Conservation (phyloP, 2,888 invertebrate species). For the Yponomeuta evonymella region DNA sequence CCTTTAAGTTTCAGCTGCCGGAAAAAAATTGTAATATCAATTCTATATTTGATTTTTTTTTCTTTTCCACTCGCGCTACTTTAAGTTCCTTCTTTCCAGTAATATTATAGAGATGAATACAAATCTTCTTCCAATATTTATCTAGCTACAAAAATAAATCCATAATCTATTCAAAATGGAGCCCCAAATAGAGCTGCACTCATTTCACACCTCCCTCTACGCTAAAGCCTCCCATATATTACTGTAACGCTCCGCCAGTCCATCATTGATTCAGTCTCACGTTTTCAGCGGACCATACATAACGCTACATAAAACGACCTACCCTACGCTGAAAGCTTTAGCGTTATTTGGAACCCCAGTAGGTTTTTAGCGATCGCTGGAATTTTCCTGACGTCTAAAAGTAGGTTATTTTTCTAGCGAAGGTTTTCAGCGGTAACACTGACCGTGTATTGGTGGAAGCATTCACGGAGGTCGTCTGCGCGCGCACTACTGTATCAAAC, state of each 20-base stretch:
- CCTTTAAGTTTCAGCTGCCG: constrained; percentile 5
- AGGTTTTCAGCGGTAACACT: not conserved
- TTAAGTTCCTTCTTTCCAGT: not conserved
- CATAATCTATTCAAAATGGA: not conserved
- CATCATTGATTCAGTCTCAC: constrained; percentile 12
- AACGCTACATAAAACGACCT: constrained; percentile 2
- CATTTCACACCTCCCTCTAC: not conserved
- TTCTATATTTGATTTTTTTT: not conserved
- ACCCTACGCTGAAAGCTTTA: constrained; percentile 11
- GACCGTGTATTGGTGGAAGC: not conserved
- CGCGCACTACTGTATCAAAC: constrained; percentile 15
- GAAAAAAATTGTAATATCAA: not conserved
- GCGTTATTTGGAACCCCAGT: not conserved
- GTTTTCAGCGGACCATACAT: constrained; percentile 4
- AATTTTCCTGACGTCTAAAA: not conserved
- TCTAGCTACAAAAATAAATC: not conserved
- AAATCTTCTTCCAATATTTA: not conserved
- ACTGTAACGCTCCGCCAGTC: not conserved
- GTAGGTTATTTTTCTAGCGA: not conserved
- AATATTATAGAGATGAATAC: not conserved
- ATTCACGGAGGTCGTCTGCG: constrained; percentile 13
- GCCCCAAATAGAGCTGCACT: not conserved
- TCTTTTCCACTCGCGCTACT: not conserved
- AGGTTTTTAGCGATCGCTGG: not conserved
- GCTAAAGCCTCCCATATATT: constrained; percentile 8